Evolutionary conservation across 2,888 invertebrate genomes (phyloP), one percentile per base, ranked within the genome.

Genomic region (Plagiodera versicolora): DNA sequence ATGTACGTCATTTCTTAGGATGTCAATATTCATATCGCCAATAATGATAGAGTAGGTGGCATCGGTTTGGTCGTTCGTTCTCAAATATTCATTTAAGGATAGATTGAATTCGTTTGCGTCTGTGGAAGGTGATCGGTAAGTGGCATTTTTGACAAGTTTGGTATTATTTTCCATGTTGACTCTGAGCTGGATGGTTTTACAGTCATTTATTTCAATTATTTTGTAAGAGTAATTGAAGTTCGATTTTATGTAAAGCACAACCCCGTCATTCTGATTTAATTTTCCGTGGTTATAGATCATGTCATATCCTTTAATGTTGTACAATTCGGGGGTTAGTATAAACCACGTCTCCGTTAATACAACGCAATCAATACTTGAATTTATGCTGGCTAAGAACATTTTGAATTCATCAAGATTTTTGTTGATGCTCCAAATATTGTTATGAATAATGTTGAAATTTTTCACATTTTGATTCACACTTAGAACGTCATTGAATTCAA

Each of bases 41-140:
- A 46, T 11, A 19, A 46, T 11, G 18, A 46, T 46, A 46, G 6
- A 11, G 6, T 10, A 14, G 2, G n/a, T 10, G 10, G 6, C 46
- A 11, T 46, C n/a, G 2, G 10, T 18, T 2, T 46, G 6, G n/a
- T 45, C 45, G 10, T 45, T 16, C 17, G 9, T 18, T 18, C 45
- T 45, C 45, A 45, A 45, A 45, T 45, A 45, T 45, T 45, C 45
- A 16, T 46, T 5, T 46, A 46, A 11, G 5, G 10, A 5, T 18
- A 14, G 18, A 45, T 16, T 45, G 2, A 45, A 18, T 45, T 45
- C 16, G 2, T 45, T 45, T 9, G 45, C 10, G 32, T 32, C 32
- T 45, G 45, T 16, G 45, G 45, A 18, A 45, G 45, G 18, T 16
- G 45, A 45, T 45, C 45, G 45, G 45, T 45, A 45, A 45, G 45